A percentile compares a stretch with the other conserved stretches of the same genome.
Evolutionary conservation across 2,797 vertebrate species (phyloP).

Genomic region (Botia kubotai): DNA sequence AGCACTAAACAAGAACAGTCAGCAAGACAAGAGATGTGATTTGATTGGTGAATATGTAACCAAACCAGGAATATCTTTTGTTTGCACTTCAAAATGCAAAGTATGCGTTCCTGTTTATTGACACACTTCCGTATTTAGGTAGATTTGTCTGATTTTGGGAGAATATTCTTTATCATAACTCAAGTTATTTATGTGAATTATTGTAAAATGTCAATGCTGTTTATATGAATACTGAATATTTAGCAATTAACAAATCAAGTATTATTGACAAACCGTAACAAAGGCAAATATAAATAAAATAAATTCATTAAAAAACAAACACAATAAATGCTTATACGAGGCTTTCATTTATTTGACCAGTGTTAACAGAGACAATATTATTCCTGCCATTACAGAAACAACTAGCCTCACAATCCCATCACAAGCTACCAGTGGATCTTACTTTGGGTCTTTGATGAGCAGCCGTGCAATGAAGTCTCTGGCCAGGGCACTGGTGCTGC

Average conservation of each 20-base stretch:
- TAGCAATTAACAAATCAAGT: neutral
- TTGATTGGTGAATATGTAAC: conserved; percentile 20
- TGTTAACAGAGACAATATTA: no score
- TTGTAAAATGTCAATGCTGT: neutral
- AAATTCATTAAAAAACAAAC: neutral
- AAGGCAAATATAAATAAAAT: neutral
- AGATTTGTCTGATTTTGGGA: neutral
- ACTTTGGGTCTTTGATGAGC: conserved; percentile 98
- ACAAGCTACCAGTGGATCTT: conserved; percentile 61
- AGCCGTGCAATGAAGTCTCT: conserved; percentile 96
- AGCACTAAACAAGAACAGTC: conserved; percentile 32
- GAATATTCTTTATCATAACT: neutral
- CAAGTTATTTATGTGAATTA: no score
- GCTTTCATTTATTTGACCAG: no score
- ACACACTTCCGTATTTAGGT: conserved; percentile 28
- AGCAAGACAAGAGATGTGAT: neutral
- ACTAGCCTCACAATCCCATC: no score
- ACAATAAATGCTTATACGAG: no score
- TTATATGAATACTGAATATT: neutral
- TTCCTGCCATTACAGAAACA: no score
- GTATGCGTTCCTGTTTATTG: conserved; percentile 17
- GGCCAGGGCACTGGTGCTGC: conserved; percentile 91
- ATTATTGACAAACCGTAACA: neutral
- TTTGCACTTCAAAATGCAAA: conserved; percentile 19
- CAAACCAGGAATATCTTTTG: conserved; percentile 50